Conservation (phyloP, 2,113 vertebrate species). For the Nerophis lumbriciformis region DNA sequence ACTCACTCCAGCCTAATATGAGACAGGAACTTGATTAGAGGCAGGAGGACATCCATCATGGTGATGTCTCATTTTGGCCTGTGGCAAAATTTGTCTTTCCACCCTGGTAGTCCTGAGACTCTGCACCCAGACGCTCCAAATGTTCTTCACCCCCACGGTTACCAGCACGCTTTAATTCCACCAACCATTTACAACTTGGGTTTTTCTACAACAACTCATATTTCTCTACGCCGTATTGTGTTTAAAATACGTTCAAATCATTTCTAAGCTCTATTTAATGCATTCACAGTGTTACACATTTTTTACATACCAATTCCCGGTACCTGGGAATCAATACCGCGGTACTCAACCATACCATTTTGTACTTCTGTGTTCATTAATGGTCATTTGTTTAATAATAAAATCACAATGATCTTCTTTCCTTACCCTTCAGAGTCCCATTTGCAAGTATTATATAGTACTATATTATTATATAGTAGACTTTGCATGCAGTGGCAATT, state of each 20-base stretch:
- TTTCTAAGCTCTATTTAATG: neutral
- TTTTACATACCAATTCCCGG: no score
- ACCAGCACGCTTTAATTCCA: constrained; percentile 11
- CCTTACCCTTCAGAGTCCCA: no score
- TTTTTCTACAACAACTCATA: no score
- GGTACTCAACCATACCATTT: neutral
- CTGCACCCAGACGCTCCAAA: constrained; percentile 25
- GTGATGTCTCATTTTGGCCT: constrained; percentile 41
- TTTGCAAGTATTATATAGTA: no score
- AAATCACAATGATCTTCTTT: no score
- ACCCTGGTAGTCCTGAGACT: constrained; percentile 28
- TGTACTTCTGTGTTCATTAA: neutral
- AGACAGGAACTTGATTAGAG: constrained; percentile 59
- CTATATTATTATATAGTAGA: no score
- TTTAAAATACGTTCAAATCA: no score
- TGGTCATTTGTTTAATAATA: neutral
- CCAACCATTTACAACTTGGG: neutral
- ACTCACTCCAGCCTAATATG: constrained; percentile 51
- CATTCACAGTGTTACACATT: no score
- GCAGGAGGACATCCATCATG: constrained; percentile 44
- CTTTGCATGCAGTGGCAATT: no score
- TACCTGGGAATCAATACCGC: no score
- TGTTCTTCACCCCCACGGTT: constrained; percentile 17
- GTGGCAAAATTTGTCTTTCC: constrained; percentile 47
- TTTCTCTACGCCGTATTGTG: no score